Conservation (phyloP, 64 coral and sea anemone species). For the Anthopleura sola region DNA sequence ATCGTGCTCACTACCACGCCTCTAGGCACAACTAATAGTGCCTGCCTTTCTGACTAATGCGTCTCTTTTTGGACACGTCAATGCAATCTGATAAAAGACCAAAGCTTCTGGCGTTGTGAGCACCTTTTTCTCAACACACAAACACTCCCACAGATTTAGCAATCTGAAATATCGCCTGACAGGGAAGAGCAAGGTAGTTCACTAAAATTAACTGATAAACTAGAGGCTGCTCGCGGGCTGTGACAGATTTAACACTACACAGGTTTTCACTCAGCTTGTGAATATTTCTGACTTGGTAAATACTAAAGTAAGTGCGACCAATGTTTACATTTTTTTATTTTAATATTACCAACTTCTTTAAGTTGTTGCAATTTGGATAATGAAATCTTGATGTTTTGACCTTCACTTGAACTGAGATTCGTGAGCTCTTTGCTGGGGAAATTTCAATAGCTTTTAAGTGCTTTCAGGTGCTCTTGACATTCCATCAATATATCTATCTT, state of each 20-base stretch:
- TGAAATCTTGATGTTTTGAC: background rate
- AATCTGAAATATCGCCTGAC: background rate
- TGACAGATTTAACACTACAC: background rate
- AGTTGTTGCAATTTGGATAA: background rate
- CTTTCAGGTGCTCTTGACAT: too few species aligned
- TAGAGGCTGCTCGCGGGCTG: background rate
- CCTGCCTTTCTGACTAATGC: background rate
- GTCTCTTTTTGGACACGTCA: background rate
- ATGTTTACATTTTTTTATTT: background rate
- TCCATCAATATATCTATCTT: too few species aligned
- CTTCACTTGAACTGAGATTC: background rate
- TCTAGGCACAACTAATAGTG: background rate
- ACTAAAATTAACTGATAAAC: background rate
- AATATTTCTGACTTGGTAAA: background rate
- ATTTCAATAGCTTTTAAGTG: too few species aligned
- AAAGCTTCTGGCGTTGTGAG: background rate
- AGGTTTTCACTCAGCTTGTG: background rate
- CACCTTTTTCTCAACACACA: background rate
- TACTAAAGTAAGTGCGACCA: background rate
- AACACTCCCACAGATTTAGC: background rate
- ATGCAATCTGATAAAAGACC: background rate
- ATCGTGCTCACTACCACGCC: background rate
- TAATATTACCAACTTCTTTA: background rate
- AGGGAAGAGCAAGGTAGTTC: background rate
- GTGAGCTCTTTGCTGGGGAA: background rate